Conservation (phyloP, 2,888 invertebrate genomes). For the Odontomyia ornata region DNA sequence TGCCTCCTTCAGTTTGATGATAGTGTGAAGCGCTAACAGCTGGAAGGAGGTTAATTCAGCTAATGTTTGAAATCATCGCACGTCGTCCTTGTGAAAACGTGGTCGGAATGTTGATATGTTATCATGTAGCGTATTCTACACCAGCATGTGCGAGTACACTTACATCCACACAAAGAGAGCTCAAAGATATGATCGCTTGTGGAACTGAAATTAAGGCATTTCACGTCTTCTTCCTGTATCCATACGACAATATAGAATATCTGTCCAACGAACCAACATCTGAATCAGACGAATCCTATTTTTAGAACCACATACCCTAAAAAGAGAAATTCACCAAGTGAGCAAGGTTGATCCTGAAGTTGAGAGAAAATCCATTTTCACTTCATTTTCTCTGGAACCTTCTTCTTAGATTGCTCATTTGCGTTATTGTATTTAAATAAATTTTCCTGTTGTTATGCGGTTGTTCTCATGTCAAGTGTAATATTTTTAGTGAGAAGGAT, state of each 20-base stretch:
- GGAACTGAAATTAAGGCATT: conserved; percentile 12
- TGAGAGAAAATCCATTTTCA: not conserved
- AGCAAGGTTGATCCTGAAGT: not conserved
- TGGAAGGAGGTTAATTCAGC: conserved; percentile 44
- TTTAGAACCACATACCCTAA: conserved; percentile 1
- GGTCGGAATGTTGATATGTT: conserved; percentile 44
- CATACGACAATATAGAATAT: not conserved
- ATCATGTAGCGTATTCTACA: not conserved
- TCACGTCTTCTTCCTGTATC: not conserved
- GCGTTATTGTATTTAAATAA: too few species aligned
- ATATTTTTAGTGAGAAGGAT: too few species aligned
- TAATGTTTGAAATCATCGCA: conserved; percentile 50
- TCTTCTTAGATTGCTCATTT: too few species aligned
- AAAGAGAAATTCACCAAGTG: not conserved
- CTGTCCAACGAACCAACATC: not conserved
- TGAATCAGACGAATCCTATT: conserved; percentile 22
- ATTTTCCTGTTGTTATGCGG: too few species aligned
- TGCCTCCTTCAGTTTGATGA: not conserved
- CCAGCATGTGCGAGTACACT: not conserved
- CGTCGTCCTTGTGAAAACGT: conserved; percentile 47
- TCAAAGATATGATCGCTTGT: not conserved
- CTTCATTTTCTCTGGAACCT: too few species aligned
- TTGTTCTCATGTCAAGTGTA: too few species aligned
- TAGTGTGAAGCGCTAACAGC: conserved; percentile 34
- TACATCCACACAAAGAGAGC: not conserved